Evolutionary conservation across 2,888 invertebrate genomes (phyloP).

Genomic region (Spatulosminthurus flaviceps): DNA sequence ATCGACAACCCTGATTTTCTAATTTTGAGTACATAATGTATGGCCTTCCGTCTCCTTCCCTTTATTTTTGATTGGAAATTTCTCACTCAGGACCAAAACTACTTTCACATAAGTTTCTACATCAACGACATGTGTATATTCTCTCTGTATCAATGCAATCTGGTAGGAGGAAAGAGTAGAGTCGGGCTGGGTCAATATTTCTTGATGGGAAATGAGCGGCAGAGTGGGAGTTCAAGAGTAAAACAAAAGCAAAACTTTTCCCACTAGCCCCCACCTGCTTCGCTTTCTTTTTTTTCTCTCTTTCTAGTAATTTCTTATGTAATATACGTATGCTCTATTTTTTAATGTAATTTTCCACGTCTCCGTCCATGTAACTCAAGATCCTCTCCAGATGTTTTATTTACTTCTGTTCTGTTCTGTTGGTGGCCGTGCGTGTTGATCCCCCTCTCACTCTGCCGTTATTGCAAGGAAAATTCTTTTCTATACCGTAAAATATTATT

Average conservation of each 20-base stretch:
- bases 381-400: conserved; percentile 35
- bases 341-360: background rate
- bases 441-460: background rate
- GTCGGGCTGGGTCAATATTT: background rate
- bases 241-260: background rate
- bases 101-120: background rate
- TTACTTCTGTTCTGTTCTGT: conserved; percentile 10
- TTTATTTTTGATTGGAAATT: background rate
- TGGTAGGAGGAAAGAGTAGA: too few relatives aligned
- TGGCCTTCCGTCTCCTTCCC: background rate
- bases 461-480: conserved; percentile 4
- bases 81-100: background rate
- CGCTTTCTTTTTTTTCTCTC: background rate
- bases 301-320: background rate
- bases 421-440: background rate
- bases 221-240: background rate
- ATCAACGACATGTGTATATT: too few relatives aligned
- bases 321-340: background rate
- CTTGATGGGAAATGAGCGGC: background rate
- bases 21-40: conserved; percentile 9
- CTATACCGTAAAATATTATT: conserved; percentile 15
- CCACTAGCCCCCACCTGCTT: background rate
- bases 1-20: background rate
- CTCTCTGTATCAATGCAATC: too few relatives aligned
- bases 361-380: background rate